Evolutionary conservation across 2,797 vertebrate species (phyloP).

Genomic region (Sphaeramia orbicularis): DNA sequence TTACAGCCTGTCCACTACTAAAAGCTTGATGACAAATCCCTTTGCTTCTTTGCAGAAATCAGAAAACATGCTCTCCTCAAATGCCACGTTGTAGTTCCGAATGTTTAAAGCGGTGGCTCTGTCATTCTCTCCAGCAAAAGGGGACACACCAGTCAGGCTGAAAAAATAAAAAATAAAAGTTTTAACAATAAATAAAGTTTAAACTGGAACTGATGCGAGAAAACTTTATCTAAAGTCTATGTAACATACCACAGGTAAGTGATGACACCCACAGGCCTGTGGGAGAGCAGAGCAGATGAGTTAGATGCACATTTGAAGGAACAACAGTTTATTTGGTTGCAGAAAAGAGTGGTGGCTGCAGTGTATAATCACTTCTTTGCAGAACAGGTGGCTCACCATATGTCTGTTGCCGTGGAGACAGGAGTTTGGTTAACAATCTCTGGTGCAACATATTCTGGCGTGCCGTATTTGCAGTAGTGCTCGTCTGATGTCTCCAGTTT

Average conservation of each 20-base stretch:
- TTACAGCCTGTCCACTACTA: conserved; percentile 94
- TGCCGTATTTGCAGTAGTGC: conserved; percentile 94
- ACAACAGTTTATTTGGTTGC: conserved; percentile 19
- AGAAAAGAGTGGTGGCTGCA: conserved; percentile 17
- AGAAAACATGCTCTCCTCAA: conserved; percentile 94
- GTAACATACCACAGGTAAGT: conserved; percentile 82
- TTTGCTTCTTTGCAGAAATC: conserved; percentile 93
- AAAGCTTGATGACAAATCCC: conserved; percentile 95
- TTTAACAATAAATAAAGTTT: not conserved
- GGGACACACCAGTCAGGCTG: conserved; percentile 95
- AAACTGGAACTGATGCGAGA: not conserved
- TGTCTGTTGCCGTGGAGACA: conserved; percentile 92
- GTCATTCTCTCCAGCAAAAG: conserved; percentile 95
- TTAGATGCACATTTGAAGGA: conserved; percentile 9
- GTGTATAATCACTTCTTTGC: conserved; percentile 11
- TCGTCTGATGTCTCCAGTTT: conserved; percentile 86
- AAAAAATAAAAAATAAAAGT: not conserved
- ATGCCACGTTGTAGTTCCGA: conserved; percentile 94
- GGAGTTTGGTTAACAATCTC: conserved; percentile 97
- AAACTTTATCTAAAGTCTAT: not conserved
- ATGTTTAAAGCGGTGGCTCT: conserved; percentile 93
- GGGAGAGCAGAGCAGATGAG: conserved; percentile 50
- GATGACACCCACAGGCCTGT: conserved; percentile 81
- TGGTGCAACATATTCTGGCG: conserved; percentile 94
- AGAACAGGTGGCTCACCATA: conserved; percentile 88